Evolutionary conservation across 1,140 invertebrate species (phyloP).

Genomic region (Hestina assimilis): DNA sequence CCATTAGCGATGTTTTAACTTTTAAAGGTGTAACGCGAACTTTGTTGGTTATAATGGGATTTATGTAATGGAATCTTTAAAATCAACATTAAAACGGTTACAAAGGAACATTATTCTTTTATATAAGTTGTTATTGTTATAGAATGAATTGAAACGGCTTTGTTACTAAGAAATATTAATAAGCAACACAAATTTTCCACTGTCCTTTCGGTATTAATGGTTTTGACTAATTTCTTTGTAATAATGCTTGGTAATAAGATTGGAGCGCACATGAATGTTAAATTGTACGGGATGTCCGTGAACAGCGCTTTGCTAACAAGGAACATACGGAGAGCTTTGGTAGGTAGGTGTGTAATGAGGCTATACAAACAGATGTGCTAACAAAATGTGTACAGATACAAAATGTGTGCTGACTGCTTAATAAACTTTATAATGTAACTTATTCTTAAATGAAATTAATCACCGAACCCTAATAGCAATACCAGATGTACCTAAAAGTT

Average conservation of each 20-base stretch:
- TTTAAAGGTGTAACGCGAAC: neutral
- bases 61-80: neutral
- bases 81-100: neutral
- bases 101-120: neutral
- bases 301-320: conserved; percentile 17
- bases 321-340: conserved; percentile 32
- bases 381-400: conserved; percentile 32
- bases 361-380: conserved; percentile 38
- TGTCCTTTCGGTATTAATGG: neutral
- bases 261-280: conserved; percentile 7
- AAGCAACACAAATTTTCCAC: neutral
- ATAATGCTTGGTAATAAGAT: conserved; percentile 24
- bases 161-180: neutral
- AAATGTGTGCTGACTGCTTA: neutral
- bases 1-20: neutral
- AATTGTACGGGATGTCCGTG: conserved; percentile 1
- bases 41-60: too few relatives aligned
- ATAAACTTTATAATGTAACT: conserved; percentile 19
- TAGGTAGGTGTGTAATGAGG: conserved; percentile 26
- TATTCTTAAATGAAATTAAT: conserved; percentile 41
- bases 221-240: conserved; percentile 9
- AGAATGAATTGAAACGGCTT: neutral
- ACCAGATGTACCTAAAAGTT: too few relatives aligned
- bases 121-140: neutral
- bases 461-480: conserved; percentile 10